Conservation (phyloP, 2,888 invertebrate species). For the Cephus pulcher region DNA sequence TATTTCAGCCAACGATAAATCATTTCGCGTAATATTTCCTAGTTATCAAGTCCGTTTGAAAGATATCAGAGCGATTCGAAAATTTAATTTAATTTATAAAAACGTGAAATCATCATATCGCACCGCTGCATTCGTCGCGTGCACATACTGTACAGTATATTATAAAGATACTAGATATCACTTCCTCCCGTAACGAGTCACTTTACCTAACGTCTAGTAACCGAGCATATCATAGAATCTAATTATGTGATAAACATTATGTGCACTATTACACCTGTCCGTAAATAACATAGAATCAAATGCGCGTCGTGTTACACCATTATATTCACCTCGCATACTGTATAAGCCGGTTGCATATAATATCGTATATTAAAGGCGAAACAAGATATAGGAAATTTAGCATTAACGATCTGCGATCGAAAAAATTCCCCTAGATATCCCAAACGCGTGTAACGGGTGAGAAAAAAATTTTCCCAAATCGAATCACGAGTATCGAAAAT, state of each 20-base stretch:
- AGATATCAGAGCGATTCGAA: conserved; percentile 2
- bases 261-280: conserved; percentile 33
- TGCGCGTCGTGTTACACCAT: conserved; percentile 42
- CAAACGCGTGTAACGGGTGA: background rate
- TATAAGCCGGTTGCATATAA: background rate
- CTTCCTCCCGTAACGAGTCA: background rate
- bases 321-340: background rate
- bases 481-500: too few species aligned
- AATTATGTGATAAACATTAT: conserved; percentile 47
- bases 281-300: conserved; percentile 51
- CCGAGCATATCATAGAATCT: conserved; percentile 22
- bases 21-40: background rate
- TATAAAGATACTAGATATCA: conserved; percentile 2
- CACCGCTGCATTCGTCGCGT: background rate
- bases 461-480: too few species aligned
- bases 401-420: background rate
- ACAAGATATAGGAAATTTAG: background rate
- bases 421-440: background rate
- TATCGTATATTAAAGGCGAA: background rate
- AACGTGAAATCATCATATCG: background rate
- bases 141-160: conserved; percentile 1
- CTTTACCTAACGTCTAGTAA: background rate
- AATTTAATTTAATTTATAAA: conserved; percentile 12
- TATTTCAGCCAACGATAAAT: background rate
- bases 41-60: background rate